Percentiles rank a stretch among this genome's conserved stretches.
These are phyloP conservation scores for Ovis aries DNA, from an alignment of 2,113 vertebrate genomes.

Conservation along the genomic window DNA sequence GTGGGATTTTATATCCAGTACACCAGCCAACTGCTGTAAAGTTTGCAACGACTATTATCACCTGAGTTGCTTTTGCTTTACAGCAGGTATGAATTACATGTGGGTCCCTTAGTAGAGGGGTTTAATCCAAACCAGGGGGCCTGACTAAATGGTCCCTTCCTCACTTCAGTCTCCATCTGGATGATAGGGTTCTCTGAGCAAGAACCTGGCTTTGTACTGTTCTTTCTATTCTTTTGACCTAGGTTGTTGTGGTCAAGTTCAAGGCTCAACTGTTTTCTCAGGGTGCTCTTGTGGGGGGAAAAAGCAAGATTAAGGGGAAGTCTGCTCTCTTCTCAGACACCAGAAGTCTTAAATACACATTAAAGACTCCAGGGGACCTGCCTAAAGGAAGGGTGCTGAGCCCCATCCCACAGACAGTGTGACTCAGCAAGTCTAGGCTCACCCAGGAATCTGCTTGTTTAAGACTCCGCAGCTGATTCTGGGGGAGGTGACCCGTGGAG, in stretches of 20 bases:
- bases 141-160: background rate
- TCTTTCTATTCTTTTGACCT: background rate
- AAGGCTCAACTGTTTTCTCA: background rate
- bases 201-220: fast-evolving
- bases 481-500: background rate
- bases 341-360: background rate
- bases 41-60: background rate
- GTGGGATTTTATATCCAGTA: background rate
- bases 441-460: background rate
- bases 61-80: background rate
- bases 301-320: background rate
- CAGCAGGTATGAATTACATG: background rate
- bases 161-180: background rate
- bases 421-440: background rate
- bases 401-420: background rate
- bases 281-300: background rate
- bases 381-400: background rate
- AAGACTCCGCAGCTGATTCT: background rate
- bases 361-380: background rate
- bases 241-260: background rate
- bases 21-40: background rate
- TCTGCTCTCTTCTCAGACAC: background rate
- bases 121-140: background rate
- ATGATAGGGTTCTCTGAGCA: background rate
- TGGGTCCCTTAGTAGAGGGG: too few species aligned